phyloP scores from a whole-genome alignment of 2,113 vertebrate genomes.

The Oncorhynchus masou region DNA sequence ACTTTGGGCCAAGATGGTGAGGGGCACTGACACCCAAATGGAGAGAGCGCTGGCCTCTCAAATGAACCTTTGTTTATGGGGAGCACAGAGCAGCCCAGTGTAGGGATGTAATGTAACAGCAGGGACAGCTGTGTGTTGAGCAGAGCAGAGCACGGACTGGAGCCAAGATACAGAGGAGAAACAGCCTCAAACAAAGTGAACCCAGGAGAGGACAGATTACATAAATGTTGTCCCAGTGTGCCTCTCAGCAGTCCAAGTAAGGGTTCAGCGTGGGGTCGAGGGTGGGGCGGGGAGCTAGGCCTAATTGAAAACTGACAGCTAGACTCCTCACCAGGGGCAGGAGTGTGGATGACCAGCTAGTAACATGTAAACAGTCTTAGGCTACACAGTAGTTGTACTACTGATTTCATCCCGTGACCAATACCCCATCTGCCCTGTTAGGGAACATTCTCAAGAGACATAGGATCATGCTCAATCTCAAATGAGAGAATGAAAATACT shows the following conservation, averaged over 20 bases:
- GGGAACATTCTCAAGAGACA: background rate
- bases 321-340: background rate
- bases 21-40: too few relatives aligned
- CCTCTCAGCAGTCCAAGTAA: background rate
- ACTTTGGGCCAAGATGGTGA: background rate
- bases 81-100: conserved; percentile 1
- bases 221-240: conserved; percentile 23
- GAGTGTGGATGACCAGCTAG: background rate
- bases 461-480: background rate
- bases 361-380: background rate
- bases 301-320: background rate
- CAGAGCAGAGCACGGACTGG: background rate
- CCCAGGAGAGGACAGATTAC: conserved; percentile 36
- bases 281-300: background rate
- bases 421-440: background rate
- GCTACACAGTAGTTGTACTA: background rate
- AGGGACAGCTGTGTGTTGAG: conserved; percentile 1
- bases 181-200: conserved; percentile 14
- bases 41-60: background rate
- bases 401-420: background rate
- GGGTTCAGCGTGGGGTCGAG: background rate
- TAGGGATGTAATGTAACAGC: background rate
- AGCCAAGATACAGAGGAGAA: conserved; percentile 6
- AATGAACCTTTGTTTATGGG: background rate
- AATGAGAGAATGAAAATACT: background rate